Evolutionary conservation across 2,113 vertebrate species (phyloP).

Genomic region (Crotophaga sulcirostris): DNA sequence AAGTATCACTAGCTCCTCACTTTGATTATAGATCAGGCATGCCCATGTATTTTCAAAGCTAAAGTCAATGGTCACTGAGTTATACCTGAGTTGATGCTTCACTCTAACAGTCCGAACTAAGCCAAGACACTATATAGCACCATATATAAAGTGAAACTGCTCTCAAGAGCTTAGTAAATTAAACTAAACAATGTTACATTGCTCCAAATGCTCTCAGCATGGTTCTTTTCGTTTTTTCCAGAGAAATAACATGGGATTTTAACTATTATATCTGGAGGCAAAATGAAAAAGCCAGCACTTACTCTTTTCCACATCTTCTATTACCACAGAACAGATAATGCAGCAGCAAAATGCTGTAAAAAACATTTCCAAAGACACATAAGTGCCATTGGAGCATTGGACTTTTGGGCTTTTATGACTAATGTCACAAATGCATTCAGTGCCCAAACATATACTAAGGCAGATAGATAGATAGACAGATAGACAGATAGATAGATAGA

Average conservation of each 20-base stretch:
- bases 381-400: neutral
- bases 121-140: neutral
- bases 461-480: neutral
- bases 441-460: neutral
- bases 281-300: neutral
- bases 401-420: neutral
- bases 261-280: neutral
- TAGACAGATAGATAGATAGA: neutral
- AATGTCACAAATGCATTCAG: neutral
- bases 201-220: neutral
- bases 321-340: neutral
- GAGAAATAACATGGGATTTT: neutral
- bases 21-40: neutral
- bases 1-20: neutral
- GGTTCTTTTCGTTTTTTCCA: neutral
- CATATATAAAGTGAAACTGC: neutral
- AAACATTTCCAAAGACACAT: neutral
- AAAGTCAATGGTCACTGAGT: neutral
- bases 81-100: neutral
- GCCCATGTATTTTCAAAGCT: neutral
- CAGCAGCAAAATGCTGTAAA: neutral
- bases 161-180: slow-evolving; percentile 36
- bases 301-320: neutral
- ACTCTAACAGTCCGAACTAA: neutral
- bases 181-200: neutral